Conservation (phyloP, 2,888 invertebrate genomes). For the Lasioglossum zephyrum region DNA sequence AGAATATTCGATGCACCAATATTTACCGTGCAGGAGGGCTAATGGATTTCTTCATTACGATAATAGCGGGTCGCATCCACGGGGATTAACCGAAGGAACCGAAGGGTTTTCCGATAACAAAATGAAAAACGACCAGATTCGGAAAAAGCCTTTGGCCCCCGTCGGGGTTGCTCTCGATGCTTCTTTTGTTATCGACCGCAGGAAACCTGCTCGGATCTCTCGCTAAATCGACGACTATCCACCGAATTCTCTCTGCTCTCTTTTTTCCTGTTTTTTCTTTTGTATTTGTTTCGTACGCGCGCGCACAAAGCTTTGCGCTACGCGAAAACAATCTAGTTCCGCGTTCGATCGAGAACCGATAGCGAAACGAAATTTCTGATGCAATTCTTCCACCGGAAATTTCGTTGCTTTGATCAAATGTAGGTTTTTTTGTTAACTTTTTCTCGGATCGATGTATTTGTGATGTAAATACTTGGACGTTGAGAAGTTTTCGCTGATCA, state of each 20-base stretch:
- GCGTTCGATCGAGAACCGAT: background rate
- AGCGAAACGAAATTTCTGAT: background rate
- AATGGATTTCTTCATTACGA: conserved; percentile 71
- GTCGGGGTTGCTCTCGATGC: conserved; percentile 34
- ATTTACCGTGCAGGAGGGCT: conserved; percentile 56
- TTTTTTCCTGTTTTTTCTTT: background rate
- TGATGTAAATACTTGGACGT: background rate
- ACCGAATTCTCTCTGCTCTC: background rate
- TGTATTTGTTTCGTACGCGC: background rate
- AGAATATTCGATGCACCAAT: conserved; percentile 52
- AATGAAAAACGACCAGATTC: conserved; percentile 32
- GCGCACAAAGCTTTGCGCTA: background rate
- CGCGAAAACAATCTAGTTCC: background rate
- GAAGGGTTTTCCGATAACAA: conserved; percentile 45
- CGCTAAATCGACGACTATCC: background rate
- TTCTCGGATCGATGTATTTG: background rate
- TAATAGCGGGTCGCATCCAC: conserved; percentile 48
- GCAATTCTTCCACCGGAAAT: background rate
- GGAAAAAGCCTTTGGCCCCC: conserved; percentile 26
- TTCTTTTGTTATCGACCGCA: conserved; percentile 13
- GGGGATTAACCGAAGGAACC: conserved; percentile 39
- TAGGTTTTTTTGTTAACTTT: background rate
- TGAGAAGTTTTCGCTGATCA: background rate
- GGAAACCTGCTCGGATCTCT: background rate
- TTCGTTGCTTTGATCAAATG: background rate